Evolutionary conservation across 2,797 vertebrate genomes (phyloP), one percentile per base, ranked within the genome.

Genomic region (Ptychadena robeensis): DNA sequence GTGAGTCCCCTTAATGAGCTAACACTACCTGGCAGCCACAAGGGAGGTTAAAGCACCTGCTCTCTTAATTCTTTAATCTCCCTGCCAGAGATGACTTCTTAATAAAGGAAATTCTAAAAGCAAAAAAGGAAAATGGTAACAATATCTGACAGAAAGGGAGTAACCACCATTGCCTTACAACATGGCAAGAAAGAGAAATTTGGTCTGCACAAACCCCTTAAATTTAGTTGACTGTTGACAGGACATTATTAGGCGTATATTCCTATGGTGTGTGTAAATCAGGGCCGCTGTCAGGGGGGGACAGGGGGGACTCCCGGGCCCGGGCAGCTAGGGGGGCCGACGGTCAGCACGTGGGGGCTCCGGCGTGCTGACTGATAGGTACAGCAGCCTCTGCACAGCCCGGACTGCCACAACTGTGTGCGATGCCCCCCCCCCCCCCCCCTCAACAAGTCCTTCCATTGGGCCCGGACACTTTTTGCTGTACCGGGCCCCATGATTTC

Each of bases 1-100:
- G 32, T 82, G 63, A 82, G 71, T 34, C 25, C 40, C 61, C 32
- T 40, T 82, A 74, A 82, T 75, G 71, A 74, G 80, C 31, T 15
- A 27, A 53, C 44, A 53, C 18, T 22, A 18, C 18, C 15, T 22
- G 44, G 44, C 44, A 75, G 44, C 61, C 80, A 74, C 63, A n/a
- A 25, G 40, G 11, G 35, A 68, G 31, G 40, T 53, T 31, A 65
- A 61, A 70, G 31, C 61, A 27, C 59, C 70, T 25, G 25, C 68
- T 57, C 63, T 25, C 2, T n/a, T 34, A 74, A 37, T 82, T 22
- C 64, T 81, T 81, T 81, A 44, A 74, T 74, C 40, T 74, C 2
- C 12, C 15, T 74, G 80, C 71, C 31, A 81, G 63, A 25, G 40
- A 74, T 48, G 25, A 74, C 71, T 57, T 67, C 9, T 67, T 74